Evolutionary conservation across 1,140 invertebrate species (phyloP).

Genomic region (Aleiodes sp.): DNA sequence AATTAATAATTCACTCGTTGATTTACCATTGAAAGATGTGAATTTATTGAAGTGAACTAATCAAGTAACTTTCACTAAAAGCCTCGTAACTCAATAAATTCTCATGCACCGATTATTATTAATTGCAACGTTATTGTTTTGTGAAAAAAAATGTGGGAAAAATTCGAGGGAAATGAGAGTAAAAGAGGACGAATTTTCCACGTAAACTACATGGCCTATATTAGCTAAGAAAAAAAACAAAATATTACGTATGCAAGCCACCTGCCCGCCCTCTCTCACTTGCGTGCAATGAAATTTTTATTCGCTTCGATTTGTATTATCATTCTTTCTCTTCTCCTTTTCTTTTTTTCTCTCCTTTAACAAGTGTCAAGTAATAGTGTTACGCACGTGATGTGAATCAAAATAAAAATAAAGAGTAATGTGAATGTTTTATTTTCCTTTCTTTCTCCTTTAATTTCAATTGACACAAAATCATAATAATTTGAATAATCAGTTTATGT

Average conservation of each 20-base stretch:
- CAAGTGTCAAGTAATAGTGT: constrained; percentile 16
- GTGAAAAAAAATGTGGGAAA: background rate
- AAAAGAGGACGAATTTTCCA: constrained; percentile 4
- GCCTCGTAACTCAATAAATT: too few relatives aligned
- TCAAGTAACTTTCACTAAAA: too few relatives aligned
- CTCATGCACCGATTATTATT: constrained; percentile 1
- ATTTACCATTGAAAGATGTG: background rate
- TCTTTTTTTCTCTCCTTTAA: background rate
- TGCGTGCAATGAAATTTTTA: constrained; percentile 49
- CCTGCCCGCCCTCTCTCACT: constrained; percentile 42
- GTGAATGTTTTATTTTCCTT: background rate
- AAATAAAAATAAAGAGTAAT: too few relatives aligned
- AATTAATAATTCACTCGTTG: too few relatives aligned
- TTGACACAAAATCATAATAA: background rate
- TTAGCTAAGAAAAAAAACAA: constrained; percentile 56
- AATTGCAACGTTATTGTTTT: background rate
- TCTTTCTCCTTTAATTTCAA: too few relatives aligned
- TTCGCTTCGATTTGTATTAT: too few relatives aligned
- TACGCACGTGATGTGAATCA: background rate
- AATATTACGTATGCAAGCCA: constrained; percentile 55
- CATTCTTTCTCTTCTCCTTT: constrained; percentile 28
- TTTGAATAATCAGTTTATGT: constrained; percentile 4
- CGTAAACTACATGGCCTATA: constrained; percentile 44
- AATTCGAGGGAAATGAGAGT: background rate
- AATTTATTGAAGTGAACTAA: background rate